Base-by-base conservation (phyloP, 2,888 invertebrate genomes). In the Clunio marinus region DNA sequence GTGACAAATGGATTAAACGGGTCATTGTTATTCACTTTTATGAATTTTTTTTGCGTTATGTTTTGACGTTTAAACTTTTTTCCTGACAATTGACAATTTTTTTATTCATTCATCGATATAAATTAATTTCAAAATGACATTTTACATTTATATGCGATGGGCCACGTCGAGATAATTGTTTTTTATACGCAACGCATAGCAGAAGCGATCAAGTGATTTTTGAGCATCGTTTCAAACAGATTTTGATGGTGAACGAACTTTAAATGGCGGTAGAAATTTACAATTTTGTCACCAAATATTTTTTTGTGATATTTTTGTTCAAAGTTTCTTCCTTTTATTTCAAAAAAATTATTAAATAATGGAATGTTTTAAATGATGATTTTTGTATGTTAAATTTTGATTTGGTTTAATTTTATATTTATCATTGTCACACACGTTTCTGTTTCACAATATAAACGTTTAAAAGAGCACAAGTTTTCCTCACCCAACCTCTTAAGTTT, bases 161-260 rank as follows among this genome's bases (percentile, higher is more conserved):
- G 66, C 66, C 66, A 24, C 65, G 51, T 20, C 28, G 32, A 51
- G n/a, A 46, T 37, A n/a, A 37, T 45, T 10, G 51, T 8, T 22
- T 51, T 66, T 51, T 35, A 10, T 13, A 41, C 3, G 2, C 17
- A 57, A 20, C 27, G 8, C n/a, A 66, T 24, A 28, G 55, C 46
- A 25, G 70, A 71, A 70, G 70, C 71, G 71, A 70, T 68, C 70
- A 71, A 55, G 15, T 24, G 32, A 69, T 71, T 71, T 71, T 71
- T 71, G 71, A 71, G 71, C 41, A 67, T 71, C 71, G 71, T 70
- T 70, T 55, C 37, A 41, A 25, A 68, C 45, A 51, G 32, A 35
- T 68, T 68, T 69, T 66, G 45, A 37, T n/a, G 60, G 60, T 37
- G 60, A n/a, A 60, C 8, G 13, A 28, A 60, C 32, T 25, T 35